Evolutionary conservation across 2,888 invertebrate genomes (phyloP).

Genomic region (Eremobia ochroleuca): DNA sequence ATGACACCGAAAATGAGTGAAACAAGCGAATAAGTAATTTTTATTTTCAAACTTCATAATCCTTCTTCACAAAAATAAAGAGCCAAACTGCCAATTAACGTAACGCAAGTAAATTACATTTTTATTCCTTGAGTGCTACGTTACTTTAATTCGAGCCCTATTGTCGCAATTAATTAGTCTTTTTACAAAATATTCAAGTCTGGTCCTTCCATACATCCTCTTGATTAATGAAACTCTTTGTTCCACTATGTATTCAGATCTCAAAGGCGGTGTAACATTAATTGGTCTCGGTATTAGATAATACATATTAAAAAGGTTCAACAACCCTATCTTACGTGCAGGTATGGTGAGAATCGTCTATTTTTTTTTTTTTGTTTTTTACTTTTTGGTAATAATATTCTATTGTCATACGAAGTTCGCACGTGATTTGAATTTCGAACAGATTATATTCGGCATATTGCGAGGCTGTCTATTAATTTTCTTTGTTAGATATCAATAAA

Average conservation of each 20-base stretch:
- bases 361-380: slow-evolving; percentile 62
- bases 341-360: slow-evolving; percentile 77
- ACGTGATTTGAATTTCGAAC: slow-evolving; percentile 72
- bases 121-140: background rate
- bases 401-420: slow-evolving; percentile 61
- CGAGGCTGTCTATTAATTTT: slow-evolving; percentile 29
- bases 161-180: slow-evolving; percentile 15
- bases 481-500: slow-evolving; percentile 34
- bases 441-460: slow-evolving; percentile 43
- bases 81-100: background rate
- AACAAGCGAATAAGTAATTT: background rate
- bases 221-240: slow-evolving; percentile 71
- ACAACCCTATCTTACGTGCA: slow-evolving; percentile 81
- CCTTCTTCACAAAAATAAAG: background rate
- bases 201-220: slow-evolving; percentile 36
- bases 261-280: slow-evolving; percentile 79
- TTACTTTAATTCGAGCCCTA: background rate
- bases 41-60: background rate
- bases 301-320: slow-evolving; percentile 86
- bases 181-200: slow-evolving; percentile 41
- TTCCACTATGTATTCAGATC: slow-evolving; percentile 81
- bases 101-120: background rate
- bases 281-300: slow-evolving; percentile 81
- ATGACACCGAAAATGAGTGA: background rate
- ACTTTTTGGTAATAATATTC: slow-evolving; percentile 70